phyloP scores from a whole-genome alignment of 2,797 vertebrate genomes.

The Typhlichthys subterraneus region DNA sequence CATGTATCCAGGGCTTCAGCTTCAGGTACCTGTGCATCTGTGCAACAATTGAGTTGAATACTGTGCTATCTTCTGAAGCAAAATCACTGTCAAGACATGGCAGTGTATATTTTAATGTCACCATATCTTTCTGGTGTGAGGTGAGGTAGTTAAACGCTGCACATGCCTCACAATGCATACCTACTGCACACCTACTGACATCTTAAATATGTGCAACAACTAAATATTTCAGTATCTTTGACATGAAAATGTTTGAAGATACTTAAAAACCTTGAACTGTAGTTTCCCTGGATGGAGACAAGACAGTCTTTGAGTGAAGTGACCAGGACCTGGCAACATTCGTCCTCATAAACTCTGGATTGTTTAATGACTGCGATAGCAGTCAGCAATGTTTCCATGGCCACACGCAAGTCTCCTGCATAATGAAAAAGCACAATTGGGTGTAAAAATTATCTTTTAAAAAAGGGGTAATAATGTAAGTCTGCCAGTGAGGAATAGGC shows the following conservation, averaged over 20 bases:
- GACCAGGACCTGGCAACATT: slow-evolving; percentile 90
- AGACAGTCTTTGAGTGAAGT: slow-evolving; percentile 95
- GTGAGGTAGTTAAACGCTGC: not conserved
- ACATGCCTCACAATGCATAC: not conserved
- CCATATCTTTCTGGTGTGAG: not conserved
- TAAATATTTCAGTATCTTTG: not conserved
- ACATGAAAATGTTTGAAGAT: not conserved
- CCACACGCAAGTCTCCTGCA: slow-evolving; percentile 85
- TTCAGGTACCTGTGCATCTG: no score
- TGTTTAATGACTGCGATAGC: slow-evolving; percentile 96
- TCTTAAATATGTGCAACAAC: not conserved
- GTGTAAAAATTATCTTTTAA: no score
- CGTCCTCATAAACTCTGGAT: slow-evolving; percentile 88
- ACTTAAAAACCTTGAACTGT: slow-evolving; percentile 65
- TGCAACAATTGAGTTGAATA: no score
- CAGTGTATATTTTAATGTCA: no score
- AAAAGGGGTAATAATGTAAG: no score
- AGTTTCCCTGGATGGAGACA: slow-evolving; percentile 82
- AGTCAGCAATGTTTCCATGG: slow-evolving; percentile 94
- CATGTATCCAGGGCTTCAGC: no score
- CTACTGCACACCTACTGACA: not conserved
- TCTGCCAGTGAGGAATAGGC: no score
- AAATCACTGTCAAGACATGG: no score
- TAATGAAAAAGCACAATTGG: no score
- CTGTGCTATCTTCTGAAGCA: no score